Percentiles rank a stretch among this genome's conserved stretches.
phyloP scores from a whole-genome alignment of 2,113 vertebrate genomes.

The Peucedramus taeniatus region DNA sequence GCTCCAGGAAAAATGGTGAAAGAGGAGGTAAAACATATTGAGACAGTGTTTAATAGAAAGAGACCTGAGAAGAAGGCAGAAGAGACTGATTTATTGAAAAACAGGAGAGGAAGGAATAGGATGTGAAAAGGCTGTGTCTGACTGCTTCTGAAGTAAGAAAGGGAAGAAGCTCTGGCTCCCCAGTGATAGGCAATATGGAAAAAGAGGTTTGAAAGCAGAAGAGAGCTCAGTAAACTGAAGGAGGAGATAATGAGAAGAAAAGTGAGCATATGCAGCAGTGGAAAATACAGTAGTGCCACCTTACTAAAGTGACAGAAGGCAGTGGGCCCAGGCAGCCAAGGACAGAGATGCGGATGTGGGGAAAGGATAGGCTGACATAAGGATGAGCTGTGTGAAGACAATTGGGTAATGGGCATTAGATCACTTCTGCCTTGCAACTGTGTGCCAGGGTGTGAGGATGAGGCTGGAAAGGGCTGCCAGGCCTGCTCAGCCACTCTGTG shows the following conservation, averaged over 20 bases:
- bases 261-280: neutral
- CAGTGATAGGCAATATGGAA: neutral
- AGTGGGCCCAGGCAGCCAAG: neutral
- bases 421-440: neutral
- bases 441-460: neutral
- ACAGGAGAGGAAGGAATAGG: neutral
- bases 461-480: neutral
- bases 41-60: neutral
- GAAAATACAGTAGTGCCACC: neutral
- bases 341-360: neutral
- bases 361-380: neutral
- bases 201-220: neutral
- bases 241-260: neutral
- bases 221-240: neutral
- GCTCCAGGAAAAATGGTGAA: conserved; percentile 23
- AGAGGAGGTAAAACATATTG: neutral
- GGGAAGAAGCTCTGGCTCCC: neutral
- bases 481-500: neutral
- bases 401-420: neutral
- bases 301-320: neutral
- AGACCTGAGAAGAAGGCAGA: neutral
- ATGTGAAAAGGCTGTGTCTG: neutral
- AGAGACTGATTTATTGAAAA: neutral
- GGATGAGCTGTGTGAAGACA: neutral
- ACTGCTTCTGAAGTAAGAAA: neutral